Evolutionary conservation across 2,888 invertebrate species (phyloP).

Genomic region (Catocala sponsa): DNA sequence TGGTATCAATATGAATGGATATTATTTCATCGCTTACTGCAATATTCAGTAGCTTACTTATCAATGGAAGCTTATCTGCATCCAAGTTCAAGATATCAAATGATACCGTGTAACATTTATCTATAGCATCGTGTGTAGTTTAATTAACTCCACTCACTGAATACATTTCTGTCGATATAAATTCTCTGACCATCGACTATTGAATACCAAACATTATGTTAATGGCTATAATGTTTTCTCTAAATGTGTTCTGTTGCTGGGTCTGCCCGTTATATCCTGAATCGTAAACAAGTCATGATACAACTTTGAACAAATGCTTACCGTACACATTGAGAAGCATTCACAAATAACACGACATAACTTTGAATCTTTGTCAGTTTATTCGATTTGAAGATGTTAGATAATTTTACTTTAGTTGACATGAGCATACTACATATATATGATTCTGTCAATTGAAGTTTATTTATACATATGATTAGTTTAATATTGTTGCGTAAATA

Average conservation of each 20-base stretch:
- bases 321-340: slow-evolving; percentile 3
- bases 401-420: not conserved
- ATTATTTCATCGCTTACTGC: not conserved
- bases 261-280: slow-evolving; percentile 23
- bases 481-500: too few species aligned
- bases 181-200: slow-evolving; percentile 24
- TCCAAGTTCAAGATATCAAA: slow-evolving; percentile 3
- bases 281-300: slow-evolving; percentile 18
- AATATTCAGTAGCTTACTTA: not conserved
- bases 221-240: slow-evolving; percentile 26
- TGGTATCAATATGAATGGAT: too few species aligned
- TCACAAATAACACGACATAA: slow-evolving; percentile 4
- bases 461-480: too few species aligned
- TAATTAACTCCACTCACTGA: slow-evolving; percentile 32
- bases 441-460: too few species aligned
- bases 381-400: not conserved
- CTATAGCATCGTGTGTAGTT: slow-evolving; percentile 32
- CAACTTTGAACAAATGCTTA: slow-evolving; percentile 13
- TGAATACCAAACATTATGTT: slow-evolving; percentile 24
- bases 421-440: too few species aligned
- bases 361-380: slow-evolving; percentile 2
- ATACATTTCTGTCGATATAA: slow-evolving; percentile 42
- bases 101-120: slow-evolving; percentile 24
- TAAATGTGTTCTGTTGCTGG: slow-evolving; percentile 19
- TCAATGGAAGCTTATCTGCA: not conserved